A percentile compares a stretch with the other conserved stretches of the same genome.
These are phyloP conservation scores for Protosalanx chinensis DNA, from an alignment of 2,797 vertebrate species.

Conservation along the genomic window DNA sequence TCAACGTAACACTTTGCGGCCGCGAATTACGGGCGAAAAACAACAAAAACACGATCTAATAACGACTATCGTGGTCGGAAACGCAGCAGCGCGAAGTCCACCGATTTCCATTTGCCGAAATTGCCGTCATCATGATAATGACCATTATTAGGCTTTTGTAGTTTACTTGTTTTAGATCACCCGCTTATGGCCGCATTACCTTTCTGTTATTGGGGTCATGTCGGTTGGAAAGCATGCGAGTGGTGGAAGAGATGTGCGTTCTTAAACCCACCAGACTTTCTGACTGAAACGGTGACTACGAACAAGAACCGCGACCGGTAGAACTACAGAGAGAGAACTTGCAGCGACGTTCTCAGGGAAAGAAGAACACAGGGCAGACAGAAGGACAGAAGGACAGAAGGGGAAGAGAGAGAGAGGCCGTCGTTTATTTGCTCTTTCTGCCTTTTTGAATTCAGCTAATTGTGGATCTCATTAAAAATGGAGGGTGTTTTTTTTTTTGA, in stretches of 20 bases:
- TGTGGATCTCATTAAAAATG: slow-evolving; percentile 80
- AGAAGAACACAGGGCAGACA: slow-evolving; percentile 7
- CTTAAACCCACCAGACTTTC: too few species aligned
- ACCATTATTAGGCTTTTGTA: slow-evolving; percentile 58
- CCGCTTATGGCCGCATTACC: slow-evolving; percentile 19
- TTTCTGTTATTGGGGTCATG: slow-evolving; percentile 12
- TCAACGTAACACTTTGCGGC: slow-evolving; percentile 60
- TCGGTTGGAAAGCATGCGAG: slow-evolving; percentile 6
- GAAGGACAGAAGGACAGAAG: background rate
- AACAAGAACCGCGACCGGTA: too few species aligned
- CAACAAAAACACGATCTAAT: slow-evolving; percentile 55
- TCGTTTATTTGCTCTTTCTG: slow-evolving; percentile 68
- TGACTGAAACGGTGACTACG: too few species aligned
- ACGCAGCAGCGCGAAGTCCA: slow-evolving; percentile 39
- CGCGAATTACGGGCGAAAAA: slow-evolving; percentile 52
- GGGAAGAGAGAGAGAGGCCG: background rate
- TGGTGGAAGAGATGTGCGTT: too few species aligned
- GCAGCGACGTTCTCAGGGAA: slow-evolving; percentile 9
- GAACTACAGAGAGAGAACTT: slow-evolving; percentile 18
- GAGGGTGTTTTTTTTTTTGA: slow-evolving; percentile 48
- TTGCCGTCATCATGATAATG: slow-evolving; percentile 66
- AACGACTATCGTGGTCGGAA: slow-evolving; percentile 41
- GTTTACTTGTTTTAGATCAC: slow-evolving; percentile 55
- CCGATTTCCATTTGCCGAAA: slow-evolving; percentile 69
- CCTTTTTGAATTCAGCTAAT: slow-evolving; percentile 75